These are phyloP conservation scores for Phortica magna DNA, from an alignment of 2,888 invertebrate genomes.

Conservation along the genomic window DNA sequence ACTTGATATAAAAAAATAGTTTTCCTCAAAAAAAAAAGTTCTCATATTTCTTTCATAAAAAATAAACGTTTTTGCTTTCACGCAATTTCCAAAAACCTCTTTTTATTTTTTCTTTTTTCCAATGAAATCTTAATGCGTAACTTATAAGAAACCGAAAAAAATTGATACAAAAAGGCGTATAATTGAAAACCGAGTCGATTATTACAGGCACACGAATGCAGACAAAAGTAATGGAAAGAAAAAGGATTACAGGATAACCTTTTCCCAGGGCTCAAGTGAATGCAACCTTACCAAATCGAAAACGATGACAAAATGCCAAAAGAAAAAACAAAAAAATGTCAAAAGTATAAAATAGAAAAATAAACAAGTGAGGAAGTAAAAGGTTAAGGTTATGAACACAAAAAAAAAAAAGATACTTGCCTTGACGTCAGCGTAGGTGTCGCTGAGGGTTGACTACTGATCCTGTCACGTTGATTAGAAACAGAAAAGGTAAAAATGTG, in stretches of 20 bases:
- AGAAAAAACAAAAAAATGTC: slow-evolving; percentile 48
- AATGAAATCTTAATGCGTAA: not conserved
- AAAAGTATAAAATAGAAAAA: slow-evolving; percentile 50
- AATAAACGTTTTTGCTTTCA: not conserved
- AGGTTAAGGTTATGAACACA: slow-evolving; percentile 52
- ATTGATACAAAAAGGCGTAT: slow-evolving; percentile 20
- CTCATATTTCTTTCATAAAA: not conserved
- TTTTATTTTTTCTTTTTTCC: not conserved
- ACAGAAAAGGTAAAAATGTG: slow-evolving; percentile 40
- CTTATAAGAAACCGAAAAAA: not conserved
- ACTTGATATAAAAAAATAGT: not conserved
- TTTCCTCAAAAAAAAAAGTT: not conserved
- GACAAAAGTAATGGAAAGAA: not conserved
- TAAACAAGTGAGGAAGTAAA: slow-evolving; percentile 56
- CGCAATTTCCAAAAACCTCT: not conserved
- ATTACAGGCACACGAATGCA: slow-evolving; percentile 26
- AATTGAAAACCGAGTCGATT: slow-evolving; percentile 30
- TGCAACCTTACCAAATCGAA: slow-evolving; percentile 59
- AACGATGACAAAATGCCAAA: slow-evolving; percentile 45
- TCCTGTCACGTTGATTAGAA: slow-evolving; percentile 54
- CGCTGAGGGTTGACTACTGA: slow-evolving; percentile 52
- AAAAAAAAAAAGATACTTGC: slow-evolving; percentile 31
- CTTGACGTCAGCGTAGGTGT: slow-evolving; percentile 51
- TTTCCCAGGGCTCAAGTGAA: slow-evolving; percentile 53
- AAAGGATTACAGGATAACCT: slow-evolving; percentile 60